phyloP scores from a whole-genome alignment of 64 coral and sea anemone genomes.

The Montipora sp. region DNA sequence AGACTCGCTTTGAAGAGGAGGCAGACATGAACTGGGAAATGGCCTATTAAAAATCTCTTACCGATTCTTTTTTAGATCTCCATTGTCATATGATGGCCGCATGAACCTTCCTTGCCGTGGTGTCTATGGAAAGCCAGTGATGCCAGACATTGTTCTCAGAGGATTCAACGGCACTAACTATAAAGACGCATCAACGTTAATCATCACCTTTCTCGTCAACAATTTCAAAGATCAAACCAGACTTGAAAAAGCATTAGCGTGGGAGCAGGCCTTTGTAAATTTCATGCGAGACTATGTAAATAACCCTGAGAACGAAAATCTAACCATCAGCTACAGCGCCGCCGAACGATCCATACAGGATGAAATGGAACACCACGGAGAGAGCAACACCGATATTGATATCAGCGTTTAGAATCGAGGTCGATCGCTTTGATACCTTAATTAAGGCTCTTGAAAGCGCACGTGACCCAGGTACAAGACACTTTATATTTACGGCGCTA shows the following conservation, averaged over 20 bases:
- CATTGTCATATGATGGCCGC: slow-evolving; percentile 61
- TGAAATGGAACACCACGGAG: slow-evolving; percentile 71
- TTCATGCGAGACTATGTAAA: slow-evolving; percentile 73
- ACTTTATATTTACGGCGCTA: too few relatives aligned
- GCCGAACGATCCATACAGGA: slow-evolving; percentile 91
- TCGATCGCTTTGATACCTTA: too few relatives aligned
- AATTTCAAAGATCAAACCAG: slow-evolving; percentile 85
- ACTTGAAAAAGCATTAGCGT: slow-evolving; percentile 73
- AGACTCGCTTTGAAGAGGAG: too few relatives aligned
- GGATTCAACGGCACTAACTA: slow-evolving; percentile 83
- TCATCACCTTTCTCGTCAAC: slow-evolving; percentile 89
- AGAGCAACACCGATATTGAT: slow-evolving; percentile 81
- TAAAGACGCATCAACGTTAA: slow-evolving; percentile 71
- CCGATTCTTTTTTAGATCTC: slow-evolving; percentile 61
- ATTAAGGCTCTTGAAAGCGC: too few relatives aligned
- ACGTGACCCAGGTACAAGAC: too few relatives aligned
- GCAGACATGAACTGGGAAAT: too few relatives aligned
- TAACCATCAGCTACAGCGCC: slow-evolving; percentile 66
- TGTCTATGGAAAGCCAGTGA: slow-evolving; percentile 78
- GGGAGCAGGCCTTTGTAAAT: slow-evolving; percentile 90
- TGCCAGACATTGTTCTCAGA: slow-evolving; percentile 80
- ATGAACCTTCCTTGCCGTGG: slow-evolving; percentile 70
- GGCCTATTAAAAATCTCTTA: neutral
- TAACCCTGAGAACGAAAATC: slow-evolving; percentile 24
- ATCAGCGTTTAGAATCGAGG: too few relatives aligned